Evolutionary conservation across 2,113 vertebrate species (phyloP).

Genomic region (Furnarius figulus): DNA sequence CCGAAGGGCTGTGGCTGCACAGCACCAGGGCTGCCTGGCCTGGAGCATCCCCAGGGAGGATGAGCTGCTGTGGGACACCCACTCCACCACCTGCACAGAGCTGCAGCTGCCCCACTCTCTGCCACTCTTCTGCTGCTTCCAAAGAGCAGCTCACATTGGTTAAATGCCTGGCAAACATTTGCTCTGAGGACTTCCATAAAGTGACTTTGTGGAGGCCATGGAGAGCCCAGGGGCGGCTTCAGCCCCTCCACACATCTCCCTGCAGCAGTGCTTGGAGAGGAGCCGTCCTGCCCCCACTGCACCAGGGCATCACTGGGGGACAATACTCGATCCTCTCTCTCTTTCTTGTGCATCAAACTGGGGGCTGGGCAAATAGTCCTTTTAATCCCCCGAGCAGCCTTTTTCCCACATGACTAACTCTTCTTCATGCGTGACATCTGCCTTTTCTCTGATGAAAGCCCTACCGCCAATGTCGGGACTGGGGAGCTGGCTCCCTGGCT

Average conservation of each 20-base stretch:
- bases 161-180: conserved; percentile 16
- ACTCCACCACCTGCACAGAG: not conserved
- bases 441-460: not conserved
- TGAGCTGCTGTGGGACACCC: accelerated
- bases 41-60: not conserved
- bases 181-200: not conserved
- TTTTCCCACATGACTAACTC: conserved; percentile 52
- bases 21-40: accelerated
- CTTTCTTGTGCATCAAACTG: not conserved
- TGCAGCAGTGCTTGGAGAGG: not conserved
- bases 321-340: not conserved
- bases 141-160: not conserved
- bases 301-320: not conserved
- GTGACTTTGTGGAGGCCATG: not conserved
- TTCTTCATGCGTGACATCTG: not conserved
- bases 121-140: not conserved
- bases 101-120: not conserved
- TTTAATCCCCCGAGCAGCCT: conserved; percentile 11
- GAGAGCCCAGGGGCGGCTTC: not conserved
- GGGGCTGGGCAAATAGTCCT: not conserved
- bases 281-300: accelerated
- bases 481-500: not conserved
- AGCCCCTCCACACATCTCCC: not conserved
- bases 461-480: not conserved
- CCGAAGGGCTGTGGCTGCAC: not conserved